phyloP scores from a whole-genome alignment of 2,797 vertebrate species.

The Propithecus deckenii region DNA sequence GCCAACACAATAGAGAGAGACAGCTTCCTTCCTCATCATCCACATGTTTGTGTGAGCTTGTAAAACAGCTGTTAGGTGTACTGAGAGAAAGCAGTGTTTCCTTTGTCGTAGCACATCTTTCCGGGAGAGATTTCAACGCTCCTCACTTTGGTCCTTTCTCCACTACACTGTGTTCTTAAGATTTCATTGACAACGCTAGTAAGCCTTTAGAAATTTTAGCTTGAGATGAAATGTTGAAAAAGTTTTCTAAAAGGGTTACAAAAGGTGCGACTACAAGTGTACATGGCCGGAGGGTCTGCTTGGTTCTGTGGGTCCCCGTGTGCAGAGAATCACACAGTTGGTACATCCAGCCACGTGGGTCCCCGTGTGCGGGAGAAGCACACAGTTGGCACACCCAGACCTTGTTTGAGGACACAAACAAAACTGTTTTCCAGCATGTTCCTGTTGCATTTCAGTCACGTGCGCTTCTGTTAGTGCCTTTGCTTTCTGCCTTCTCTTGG shows the following conservation, averaged over 20 bases:
- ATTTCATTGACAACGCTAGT: not conserved
- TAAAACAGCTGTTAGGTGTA: not conserved
- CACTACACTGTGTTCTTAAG: not conserved
- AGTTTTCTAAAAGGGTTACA: not conserved
- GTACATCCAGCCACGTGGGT: not conserved
- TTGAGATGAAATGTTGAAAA: not conserved
- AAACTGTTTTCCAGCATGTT: not conserved
- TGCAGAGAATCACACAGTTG: not conserved
- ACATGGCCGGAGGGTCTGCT: accelerated
- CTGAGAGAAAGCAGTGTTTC: not conserved
- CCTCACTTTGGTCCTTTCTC: not conserved
- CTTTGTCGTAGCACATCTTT: not conserved
- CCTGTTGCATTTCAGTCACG: not conserved
- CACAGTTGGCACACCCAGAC: not conserved
- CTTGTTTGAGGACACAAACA: not conserved
- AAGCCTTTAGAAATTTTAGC: not conserved
- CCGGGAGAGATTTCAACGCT: not conserved
- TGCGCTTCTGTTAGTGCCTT: not conserved
- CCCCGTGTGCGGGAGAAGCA: not conserved
- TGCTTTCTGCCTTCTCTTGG: not conserved
- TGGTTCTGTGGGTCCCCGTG: not conserved
- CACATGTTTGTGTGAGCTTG: not conserved
- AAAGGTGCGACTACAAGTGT: accelerated
- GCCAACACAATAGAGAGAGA: not conserved
- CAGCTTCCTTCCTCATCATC: not conserved